Conservation (phyloP, 2,888 invertebrate species). For the Drosophila monieri region DNA sequence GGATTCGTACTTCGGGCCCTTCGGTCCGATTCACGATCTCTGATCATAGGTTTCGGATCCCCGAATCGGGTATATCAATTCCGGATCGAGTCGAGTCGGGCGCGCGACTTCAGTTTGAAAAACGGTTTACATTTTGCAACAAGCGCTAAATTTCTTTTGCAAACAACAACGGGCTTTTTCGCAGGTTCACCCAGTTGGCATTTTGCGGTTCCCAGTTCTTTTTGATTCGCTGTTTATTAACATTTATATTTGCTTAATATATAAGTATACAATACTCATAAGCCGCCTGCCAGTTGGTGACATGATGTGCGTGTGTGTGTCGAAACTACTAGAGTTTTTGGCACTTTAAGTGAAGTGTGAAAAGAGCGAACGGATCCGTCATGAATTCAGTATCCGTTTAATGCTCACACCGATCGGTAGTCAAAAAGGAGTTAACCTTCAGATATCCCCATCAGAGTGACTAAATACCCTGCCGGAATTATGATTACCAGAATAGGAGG, state of each 20-base stretch:
- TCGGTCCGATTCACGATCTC: constrained; percentile 29
- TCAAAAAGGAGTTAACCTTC: constrained; percentile 12
- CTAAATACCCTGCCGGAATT: constrained; percentile 13
- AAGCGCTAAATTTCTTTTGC: constrained; percentile 67
- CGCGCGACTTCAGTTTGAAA: constrained; percentile 67
- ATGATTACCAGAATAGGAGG: constrained; percentile 69
- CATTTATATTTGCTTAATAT: constrained; percentile 69
- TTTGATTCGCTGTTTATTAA: constrained; percentile 62
- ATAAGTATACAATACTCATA: constrained; percentile 45
- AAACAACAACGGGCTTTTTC: constrained; percentile 58
- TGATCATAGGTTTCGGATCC: constrained; percentile 21
- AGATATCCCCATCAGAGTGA: constrained; percentile 15
- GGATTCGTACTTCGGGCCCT: constrained; percentile 5
- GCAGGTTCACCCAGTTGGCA: constrained; percentile 52
- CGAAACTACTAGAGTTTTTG: constrained; percentile 68
- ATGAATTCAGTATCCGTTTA: constrained; percentile 71
- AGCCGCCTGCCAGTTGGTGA: constrained; percentile 52
- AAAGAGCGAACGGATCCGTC: constrained; percentile 52
- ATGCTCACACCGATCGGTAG: constrained; percentile 58
- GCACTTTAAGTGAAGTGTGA: constrained; percentile 67
- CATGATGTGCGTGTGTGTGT: constrained; percentile 41
- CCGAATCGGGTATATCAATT: constrained; percentile 32
- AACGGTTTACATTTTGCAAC: constrained; percentile 72
- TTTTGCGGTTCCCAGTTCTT: constrained; percentile 50
- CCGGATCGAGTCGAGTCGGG: constrained; percentile 43